phyloP scores from a whole-genome alignment of 2,888 invertebrate genomes.

The Ischnus inquisitorius region DNA sequence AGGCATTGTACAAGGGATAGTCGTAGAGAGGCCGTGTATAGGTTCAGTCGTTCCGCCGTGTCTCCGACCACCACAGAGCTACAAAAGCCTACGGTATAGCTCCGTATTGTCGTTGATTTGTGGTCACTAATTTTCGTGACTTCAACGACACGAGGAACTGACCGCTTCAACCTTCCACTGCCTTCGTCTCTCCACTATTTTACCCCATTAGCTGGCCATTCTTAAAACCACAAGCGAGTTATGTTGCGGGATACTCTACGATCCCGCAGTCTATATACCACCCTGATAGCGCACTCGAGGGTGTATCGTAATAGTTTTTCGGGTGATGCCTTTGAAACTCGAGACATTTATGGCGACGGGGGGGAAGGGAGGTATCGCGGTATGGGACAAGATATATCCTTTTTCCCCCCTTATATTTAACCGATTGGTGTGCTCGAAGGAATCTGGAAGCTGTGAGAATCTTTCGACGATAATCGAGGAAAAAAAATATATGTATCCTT shows the following conservation, averaged over 20 bases:
- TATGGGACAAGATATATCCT: constrained; percentile 35
- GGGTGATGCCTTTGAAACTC: constrained; percentile 26
- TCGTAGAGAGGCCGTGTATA: constrained; percentile 29
- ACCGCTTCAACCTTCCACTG: constrained; percentile 63
- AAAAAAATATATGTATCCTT: neutral
- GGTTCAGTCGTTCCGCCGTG: constrained; percentile 37
- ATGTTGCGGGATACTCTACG: constrained; percentile 55
- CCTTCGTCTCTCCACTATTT: constrained; percentile 68
- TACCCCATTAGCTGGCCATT: constrained; percentile 81
- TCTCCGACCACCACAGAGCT: constrained; percentile 55
- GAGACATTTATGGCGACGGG: constrained; percentile 37
- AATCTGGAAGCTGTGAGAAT: neutral
- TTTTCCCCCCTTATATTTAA: constrained; percentile 11
- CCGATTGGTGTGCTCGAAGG: constrained; percentile 16
- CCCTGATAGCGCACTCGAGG: constrained; percentile 44
- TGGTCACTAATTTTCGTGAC: constrained; percentile 82
- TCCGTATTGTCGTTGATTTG: constrained; percentile 82
- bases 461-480: neutral
- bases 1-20: constrained; percentile 36
- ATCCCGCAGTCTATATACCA: constrained; percentile 51
- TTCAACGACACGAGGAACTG: constrained; percentile 70
- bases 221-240: constrained; percentile 75
- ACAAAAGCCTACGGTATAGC: constrained; percentile 69
- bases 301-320: constrained; percentile 1
- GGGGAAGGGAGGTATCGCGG: neutral